Base-by-base conservation (phyloP, 2,888 invertebrate species). In the Drosophila rellima region DNA sequence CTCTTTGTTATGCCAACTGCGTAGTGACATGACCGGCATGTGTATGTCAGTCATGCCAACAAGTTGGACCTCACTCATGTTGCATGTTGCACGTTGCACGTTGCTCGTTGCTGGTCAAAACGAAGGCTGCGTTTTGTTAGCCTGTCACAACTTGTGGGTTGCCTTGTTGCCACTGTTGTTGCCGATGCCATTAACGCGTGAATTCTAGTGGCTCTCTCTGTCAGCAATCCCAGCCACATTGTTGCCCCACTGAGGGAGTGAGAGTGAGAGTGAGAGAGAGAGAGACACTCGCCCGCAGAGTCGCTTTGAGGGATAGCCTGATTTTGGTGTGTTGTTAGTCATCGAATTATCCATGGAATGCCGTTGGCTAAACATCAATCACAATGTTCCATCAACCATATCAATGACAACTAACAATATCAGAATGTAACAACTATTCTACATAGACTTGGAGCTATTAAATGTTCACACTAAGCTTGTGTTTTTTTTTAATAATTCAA, bases 71-170 rank as follows among this genome's bases (percentile, higher is more conserved):
- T 57, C 64, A 33, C 56, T 48, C 63, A 52, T 42, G 65, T 45
- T 74, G 63, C 63, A 47, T 45, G 65, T 45, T 74, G 63, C 63
- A 47, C 62, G 52, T 59, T n/a, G n/a, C n/a, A n/a, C n/a, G 65
- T 45, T 74, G 63, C 63, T 44, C 62, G 52, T 59, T 54, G 54
- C 40, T 66, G 68, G 65, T 64, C 59, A 61, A 68, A 73, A 61
- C 55, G 69, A 78, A 62, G 50, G 37, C 64, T 23, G 48, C 55
- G 66, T 78, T 84, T 70, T 71, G 75, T 71, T 80, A 64, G 87
- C 74, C 74, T 77, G 81, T 74, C 81, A 83, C 83, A 83, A 70
- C 83, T 78, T 67, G 66, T 51, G 77, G 60, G 47, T n/a, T 37
- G 60, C 33, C 23, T 55, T 55, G 26, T 52, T 39, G 35, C 11